Base-by-base conservation (phyloP, 2,888 invertebrate genomes). In the Paralinhomoeus sp. region DNA sequence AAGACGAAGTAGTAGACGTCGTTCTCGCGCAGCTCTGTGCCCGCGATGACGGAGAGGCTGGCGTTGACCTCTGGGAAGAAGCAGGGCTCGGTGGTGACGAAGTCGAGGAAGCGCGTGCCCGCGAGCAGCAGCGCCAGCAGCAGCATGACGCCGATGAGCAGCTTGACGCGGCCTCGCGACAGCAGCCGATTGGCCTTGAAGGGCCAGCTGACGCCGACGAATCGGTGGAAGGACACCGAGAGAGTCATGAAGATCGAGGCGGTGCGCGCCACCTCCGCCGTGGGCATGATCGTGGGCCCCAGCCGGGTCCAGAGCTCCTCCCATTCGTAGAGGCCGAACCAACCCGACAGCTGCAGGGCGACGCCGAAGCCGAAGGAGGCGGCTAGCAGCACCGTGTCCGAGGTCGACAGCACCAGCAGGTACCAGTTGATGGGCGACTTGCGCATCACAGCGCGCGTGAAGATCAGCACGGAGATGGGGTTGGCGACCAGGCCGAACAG, bases 141-240 rank as follows among this genome's bases (percentile, higher is more conserved):
- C 21, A 37, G 22, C 37, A 22, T 5, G 7, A 17, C 20, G 22
- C 18, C 7, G 37, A 37, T 37, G 37, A 20, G 21, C 9, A 37
- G 21, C 5, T 22, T 20, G 22, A 37, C 37, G 22, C 37, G 37
- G 7, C 21, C 22, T 3, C 23, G 22, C 3, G 22, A 9, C 20
- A 37, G 37, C 20, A 37, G 3, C 7, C 9, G 9, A n/a, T 60
- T 57, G 1, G 63, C 61, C 44, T 55, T 54, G 12, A 64, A 53
- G 2, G 64, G 64, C 45, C 62, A 62, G 39, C 62, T 62, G 5
- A 64, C 63, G 36, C 42, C 46, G 22, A 48, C 35, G 70, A 84
- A 91, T 44, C 91, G 73, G 64, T 89, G 87, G 56, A 84, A 70
- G 1, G 72, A 72, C 45, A 72, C 71, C 2, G 69, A 68, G 41